A percentile compares a stretch with the other conserved stretches of the same genome.
Conservation (phyloP, 2,113 vertebrate species). For the Gavialis gangeticus region DNA sequence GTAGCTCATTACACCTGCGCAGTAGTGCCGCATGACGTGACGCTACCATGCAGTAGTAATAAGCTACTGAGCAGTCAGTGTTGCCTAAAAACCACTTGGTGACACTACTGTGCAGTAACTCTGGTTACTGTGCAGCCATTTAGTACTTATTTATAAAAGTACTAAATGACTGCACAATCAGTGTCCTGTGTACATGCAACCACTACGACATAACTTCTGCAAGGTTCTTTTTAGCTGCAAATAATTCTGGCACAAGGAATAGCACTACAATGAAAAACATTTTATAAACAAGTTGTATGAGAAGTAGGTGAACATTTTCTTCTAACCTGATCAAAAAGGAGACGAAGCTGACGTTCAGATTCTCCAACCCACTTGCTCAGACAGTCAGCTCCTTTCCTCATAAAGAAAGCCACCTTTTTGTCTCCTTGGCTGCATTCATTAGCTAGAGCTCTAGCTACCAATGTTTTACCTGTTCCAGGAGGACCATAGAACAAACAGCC, state of each 20-base stretch:
- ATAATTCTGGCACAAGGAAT: not conserved
- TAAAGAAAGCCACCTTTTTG: constrained; percentile 97
- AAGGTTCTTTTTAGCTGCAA: not conserved
- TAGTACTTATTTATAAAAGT: not conserved
- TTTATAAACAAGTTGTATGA: not conserved
- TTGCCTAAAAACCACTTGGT: no score
- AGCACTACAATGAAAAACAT: not conserved
- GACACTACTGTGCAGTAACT: no score
- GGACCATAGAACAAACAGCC: constrained; percentile 99
- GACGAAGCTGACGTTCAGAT: constrained; percentile 96
- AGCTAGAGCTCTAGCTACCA: constrained; percentile 97
- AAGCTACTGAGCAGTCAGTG: no score
- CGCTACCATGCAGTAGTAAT: no score
- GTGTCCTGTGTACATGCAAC: no score
- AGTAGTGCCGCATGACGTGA: no score
- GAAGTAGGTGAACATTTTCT: not conserved
- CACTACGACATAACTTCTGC: no score
- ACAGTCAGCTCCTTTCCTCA: constrained; percentile 99
- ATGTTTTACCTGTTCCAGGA: constrained; percentile 98
- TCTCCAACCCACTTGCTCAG: constrained; percentile 99
- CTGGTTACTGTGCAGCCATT: not conserved
- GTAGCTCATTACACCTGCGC: no score
- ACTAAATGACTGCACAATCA: no score
- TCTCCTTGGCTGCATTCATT: constrained; percentile 99
- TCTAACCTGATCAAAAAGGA: constrained; percentile 98